These are phyloP conservation scores for Alligator sinensis DNA, from an alignment of 2,113 vertebrate species.

Conservation along the genomic window DNA sequence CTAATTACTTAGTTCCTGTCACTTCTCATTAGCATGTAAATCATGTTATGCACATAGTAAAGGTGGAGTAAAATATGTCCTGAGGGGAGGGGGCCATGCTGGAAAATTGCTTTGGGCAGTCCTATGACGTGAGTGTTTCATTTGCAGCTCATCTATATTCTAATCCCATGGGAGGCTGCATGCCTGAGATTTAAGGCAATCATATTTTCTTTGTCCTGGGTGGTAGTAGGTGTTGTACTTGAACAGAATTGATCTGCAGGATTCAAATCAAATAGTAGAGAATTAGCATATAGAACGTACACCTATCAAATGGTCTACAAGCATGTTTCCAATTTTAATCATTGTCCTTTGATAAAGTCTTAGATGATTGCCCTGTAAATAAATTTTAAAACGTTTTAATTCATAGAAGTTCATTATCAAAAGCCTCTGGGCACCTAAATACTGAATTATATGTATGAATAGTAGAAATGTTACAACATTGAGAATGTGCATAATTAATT, in stretches of 20 bases:
- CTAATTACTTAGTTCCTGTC: conserved; percentile 78
- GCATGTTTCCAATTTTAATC: not conserved
- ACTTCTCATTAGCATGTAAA: conserved; percentile 81
- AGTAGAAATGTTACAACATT: not conserved
- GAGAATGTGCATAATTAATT: conserved; percentile 26
- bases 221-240: conserved; percentile 62
- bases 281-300: conserved; percentile 24
- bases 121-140: conserved; percentile 66
- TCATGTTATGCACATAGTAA: conserved; percentile 73
- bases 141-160: conserved; percentile 71
- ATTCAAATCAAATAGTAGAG: conserved; percentile 56
- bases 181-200: conserved; percentile 67
- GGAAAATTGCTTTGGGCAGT: conserved; percentile 77
- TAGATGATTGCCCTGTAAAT: not conserved
- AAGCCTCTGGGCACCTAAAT: not conserved
- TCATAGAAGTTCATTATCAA: conserved; percentile 11
- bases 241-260: conserved; percentile 52
- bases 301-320: conserved; percentile 8
- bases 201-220: conserved; percentile 67
- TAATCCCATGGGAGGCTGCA: conserved; percentile 53
- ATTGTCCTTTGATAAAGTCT: not conserved
- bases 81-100: conserved; percentile 51
- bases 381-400: not conserved
- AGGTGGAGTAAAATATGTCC: conserved; percentile 71
- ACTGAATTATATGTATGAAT: not conserved